Conservation (phyloP, 2,797 vertebrate species). For the Clangula hyemalis region DNA sequence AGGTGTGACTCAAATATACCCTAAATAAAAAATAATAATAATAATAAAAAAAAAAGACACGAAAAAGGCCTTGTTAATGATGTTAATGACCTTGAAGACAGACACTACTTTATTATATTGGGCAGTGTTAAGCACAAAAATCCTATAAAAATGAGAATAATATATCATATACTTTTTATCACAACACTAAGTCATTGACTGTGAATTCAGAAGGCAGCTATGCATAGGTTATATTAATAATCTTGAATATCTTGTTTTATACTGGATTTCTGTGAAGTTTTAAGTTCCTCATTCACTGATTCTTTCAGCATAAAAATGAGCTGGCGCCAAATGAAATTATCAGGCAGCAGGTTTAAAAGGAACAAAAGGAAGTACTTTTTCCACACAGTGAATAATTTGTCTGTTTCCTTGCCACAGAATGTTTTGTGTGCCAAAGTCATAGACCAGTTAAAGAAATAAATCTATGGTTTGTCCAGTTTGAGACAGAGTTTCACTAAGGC, state of each 20-base stretch:
- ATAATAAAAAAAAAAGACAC: not conserved
- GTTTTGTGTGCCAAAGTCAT: not conserved
- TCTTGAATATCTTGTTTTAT: not conserved
- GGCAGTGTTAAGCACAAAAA: not conserved
- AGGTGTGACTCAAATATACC: not conserved
- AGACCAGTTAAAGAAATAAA: not conserved
- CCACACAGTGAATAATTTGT: slow-evolving; percentile 11
- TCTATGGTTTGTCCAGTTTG: not conserved
- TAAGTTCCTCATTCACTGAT: not conserved
- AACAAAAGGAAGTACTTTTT: slow-evolving; percentile 57
- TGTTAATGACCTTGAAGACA: not conserved
- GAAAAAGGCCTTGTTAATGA: not conserved
- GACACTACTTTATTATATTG: not conserved
- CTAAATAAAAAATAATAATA: not conserved
- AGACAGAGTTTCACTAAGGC: not conserved
- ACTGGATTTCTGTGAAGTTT: not conserved
- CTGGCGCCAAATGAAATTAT: not conserved
- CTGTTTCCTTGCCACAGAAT: slow-evolving; percentile 27
- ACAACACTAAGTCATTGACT: not conserved
- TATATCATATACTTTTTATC: not conserved
- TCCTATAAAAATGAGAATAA: slow-evolving; percentile 4
- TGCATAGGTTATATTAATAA: not conserved
- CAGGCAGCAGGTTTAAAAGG: slow-evolving; percentile 45
- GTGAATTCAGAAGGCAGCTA: not conserved
- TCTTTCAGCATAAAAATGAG: not conserved